These are phyloP conservation scores for Oreochromis niloticus DNA, from an alignment of 2,113 vertebrate species.

Conservation along the genomic window DNA sequence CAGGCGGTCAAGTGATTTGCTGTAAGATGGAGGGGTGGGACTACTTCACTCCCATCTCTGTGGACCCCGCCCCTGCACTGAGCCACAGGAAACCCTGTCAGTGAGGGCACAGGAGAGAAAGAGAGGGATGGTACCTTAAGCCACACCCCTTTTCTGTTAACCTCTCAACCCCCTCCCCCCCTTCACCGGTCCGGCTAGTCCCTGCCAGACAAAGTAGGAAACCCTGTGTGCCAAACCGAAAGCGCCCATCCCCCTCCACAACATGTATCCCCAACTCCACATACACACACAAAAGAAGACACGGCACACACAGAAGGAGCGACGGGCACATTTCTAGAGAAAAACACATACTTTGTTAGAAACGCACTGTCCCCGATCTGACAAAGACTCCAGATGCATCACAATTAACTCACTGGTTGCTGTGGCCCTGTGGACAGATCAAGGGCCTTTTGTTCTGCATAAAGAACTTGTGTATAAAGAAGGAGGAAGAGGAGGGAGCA, in stretches of 20 bases:
- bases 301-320: neutral
- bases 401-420: slow-evolving; percentile 55
- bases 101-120: slow-evolving; percentile 33
- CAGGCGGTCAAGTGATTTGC: slow-evolving; percentile 55
- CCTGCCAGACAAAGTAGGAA: slow-evolving; percentile 79
- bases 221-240: slow-evolving; percentile 76
- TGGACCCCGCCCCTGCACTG: slow-evolving; percentile 75
- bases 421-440: slow-evolving; percentile 45
- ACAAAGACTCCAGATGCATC: slow-evolving; percentile 52
- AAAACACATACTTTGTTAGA: slow-evolving; percentile 3
- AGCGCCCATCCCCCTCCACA: slow-evolving; percentile 65
- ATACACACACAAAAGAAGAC: neutral
- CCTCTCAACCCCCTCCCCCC: slow-evolving; percentile 57
- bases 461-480: neutral
- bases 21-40: slow-evolving; percentile 39
- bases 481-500: slow-evolving; percentile 1
- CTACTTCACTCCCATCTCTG: slow-evolving; percentile 52
- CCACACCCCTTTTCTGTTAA: slow-evolving; percentile 76
- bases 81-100: slow-evolving; percentile 76
- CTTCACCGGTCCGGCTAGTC: slow-evolving; percentile 73
- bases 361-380: neutral
- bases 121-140: slow-evolving; percentile 54
- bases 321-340: neutral
- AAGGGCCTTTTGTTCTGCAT: slow-evolving; percentile 70
- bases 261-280: slow-evolving; percentile 48